A percentile compares a stretch with the other conserved stretches of the same genome.
These are phyloP conservation scores for Lophius piscatorius DNA, from an alignment of 2,113 vertebrate species.

Conservation along the genomic window DNA sequence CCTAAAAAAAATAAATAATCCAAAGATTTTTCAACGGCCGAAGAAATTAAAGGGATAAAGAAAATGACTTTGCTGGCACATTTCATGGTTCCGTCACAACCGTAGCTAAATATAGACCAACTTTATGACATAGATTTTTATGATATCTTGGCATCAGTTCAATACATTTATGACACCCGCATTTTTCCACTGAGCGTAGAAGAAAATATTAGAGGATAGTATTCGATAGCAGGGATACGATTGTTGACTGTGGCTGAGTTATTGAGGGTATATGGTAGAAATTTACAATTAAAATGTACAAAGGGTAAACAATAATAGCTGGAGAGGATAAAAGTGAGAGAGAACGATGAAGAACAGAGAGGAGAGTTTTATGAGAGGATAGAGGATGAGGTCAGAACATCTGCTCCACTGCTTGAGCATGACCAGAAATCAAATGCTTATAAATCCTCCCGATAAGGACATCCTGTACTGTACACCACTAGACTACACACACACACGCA, in stretches of 20 bases:
- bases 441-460: constrained; percentile 64
- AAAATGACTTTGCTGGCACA: too few species aligned
- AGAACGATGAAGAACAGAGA: constrained; percentile 40
- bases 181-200: neutral
- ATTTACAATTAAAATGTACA: constrained; percentile 17
- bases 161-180: constrained; percentile 23
- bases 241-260: constrained; percentile 1
- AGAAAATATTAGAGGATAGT: neutral
- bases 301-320: neutral
- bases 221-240: neutral
- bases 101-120: constrained; percentile 40
- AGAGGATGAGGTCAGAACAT: constrained; percentile 58
- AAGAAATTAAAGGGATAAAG: too few species aligned
- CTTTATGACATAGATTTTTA: constrained; percentile 31
- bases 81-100: constrained; percentile 20
- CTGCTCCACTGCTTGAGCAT: constrained; percentile 39
- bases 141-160: constrained; percentile 25
- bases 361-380: constrained; percentile 56
- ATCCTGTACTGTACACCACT: constrained; percentile 40
- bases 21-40: too few species aligned
- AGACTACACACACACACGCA: constrained; percentile 3
- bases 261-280: neutral
- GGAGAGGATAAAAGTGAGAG: neutral
- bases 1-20: too few species aligned
- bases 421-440: constrained; percentile 62